Evolutionary conservation across 1,140 invertebrate genomes (phyloP), one percentile per base, ranked within the genome.

Genomic region (Drosophila simulans): DNA sequence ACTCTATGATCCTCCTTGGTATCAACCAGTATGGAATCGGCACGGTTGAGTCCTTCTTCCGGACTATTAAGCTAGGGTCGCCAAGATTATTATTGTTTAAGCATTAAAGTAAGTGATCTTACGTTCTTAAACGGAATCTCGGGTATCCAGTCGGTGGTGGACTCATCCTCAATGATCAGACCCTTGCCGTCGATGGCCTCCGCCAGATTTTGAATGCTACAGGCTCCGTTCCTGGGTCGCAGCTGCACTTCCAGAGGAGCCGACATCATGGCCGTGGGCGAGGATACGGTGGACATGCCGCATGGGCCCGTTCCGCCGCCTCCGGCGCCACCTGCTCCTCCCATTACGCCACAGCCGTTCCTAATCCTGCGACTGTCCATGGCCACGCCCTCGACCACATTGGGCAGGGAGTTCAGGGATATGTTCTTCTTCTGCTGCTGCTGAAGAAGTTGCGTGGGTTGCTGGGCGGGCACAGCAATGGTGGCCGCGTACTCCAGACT

Each of bases 71-170:
- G 63, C 91, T 92, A 27, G 17, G 7, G 15, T 1, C 5, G 22
- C 13, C 5, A 13, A 42, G 15, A 42, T 17, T 0, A 17, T 17
- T 17, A 17, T 43, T 5, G 2, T 15, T 40, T 4, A 7, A n/a
- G 39, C 5, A 15, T 15, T 2, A 15, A 15, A 43, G 17, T 11
- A 5, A 27, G n/a, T 5, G 1, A 12, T 42, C 94, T 92, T 93
- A 98, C 97, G 93, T 97, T 97, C 93, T 97, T 96, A 85, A 98
- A 98, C 2, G 97, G 97, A 90, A 97, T 97, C 93, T 98, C 97
- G 0, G 97, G 97, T 20, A 95, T 97, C 97, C 97, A 98, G 74
- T 97, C 96, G 0, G 95, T 94, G 1, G 95, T 95, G 42, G 94
- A 94, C 73, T 97, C 96, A 37, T 97, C 96, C 11, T 97, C 96